phyloP scores from a whole-genome alignment of 2,888 invertebrate species.

The Leptarthrus brevirostris region DNA sequence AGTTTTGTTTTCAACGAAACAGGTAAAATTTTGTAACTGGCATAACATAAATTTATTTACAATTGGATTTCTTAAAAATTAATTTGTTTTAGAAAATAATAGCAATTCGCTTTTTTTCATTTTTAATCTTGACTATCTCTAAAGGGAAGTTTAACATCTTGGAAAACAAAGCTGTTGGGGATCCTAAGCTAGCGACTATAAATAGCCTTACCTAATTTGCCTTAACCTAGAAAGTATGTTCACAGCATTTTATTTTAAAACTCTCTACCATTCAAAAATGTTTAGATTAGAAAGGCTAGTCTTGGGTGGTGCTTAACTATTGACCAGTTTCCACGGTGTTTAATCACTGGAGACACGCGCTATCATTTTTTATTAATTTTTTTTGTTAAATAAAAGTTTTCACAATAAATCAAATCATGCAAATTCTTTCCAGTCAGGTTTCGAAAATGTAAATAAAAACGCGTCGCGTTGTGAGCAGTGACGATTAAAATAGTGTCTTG shows the following conservation, averaged over 20 bases:
- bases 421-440: too few species aligned
- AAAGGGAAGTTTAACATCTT: too few species aligned
- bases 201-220: conserved; percentile 1
- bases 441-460: too few species aligned
- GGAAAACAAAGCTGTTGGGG: too few species aligned
- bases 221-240: conserved; percentile 23
- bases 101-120: too few species aligned
- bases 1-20: conserved; percentile 17
- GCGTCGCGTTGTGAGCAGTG: neutral
- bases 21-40: conserved; percentile 25
- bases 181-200: neutral
- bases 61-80: neutral
- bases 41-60: conserved; percentile 13
- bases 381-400: too few species aligned
- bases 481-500: neutral
- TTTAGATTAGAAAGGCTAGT: neutral
- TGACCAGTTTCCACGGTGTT: too few species aligned
- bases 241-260: conserved; percentile 36
- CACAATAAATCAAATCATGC: too few species aligned
- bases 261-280: conserved; percentile 1
- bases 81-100: too few species aligned
- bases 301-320: neutral
- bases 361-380: too few species aligned
- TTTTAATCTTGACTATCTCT: too few species aligned
- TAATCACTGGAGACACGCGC: too few species aligned